Percentiles rank a stretch among this genome's conserved stretches.
phyloP scores from a whole-genome alignment of 1,140 invertebrate species.

The Drosophila pachea region DNA sequence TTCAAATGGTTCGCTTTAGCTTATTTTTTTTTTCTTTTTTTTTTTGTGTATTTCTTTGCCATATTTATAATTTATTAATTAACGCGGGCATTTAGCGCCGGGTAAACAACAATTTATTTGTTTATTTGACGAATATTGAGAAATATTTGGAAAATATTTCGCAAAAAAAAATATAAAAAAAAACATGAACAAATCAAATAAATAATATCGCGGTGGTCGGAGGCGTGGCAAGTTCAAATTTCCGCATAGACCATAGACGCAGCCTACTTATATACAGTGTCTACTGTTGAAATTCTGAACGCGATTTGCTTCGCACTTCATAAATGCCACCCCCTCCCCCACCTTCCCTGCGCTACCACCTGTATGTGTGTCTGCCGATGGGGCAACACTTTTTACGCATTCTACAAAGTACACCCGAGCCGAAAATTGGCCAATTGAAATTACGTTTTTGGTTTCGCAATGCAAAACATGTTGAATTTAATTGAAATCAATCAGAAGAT shows the following conservation, averaged over 20 bases:
- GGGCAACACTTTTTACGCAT: constrained; percentile 40
- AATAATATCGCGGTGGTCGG: not conserved
- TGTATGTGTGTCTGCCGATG: constrained; percentile 9
- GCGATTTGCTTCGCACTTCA: constrained; percentile 70
- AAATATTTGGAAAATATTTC: constrained; percentile 38
- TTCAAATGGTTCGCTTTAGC: too few relatives aligned
- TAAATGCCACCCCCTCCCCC: constrained; percentile 36
- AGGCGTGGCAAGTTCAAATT: constrained; percentile 45
- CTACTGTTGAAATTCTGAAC: constrained; percentile 45
- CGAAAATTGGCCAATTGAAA: constrained; percentile 51
- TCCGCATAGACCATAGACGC: constrained; percentile 23
- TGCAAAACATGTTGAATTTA: constrained; percentile 21
- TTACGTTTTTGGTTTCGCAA: constrained; percentile 44
- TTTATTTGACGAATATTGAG: constrained; percentile 60
- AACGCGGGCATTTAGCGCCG: constrained; percentile 44
- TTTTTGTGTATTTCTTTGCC: constrained; percentile 3
- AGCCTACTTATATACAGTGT: constrained; percentile 48
- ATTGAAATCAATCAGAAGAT: constrained; percentile 62
- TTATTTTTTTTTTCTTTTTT: constrained; percentile 1
- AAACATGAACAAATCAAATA: not conserved
- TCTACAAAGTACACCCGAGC: constrained; percentile 8
- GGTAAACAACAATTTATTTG: constrained; percentile 36
- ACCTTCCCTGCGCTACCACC: not conserved
- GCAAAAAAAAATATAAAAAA: constrained; percentile 2
- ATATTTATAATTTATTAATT: constrained; percentile 61